A percentile compares a stretch with the other conserved stretches of the same genome.
These are phyloP conservation scores for Bergia puertoricense DNA, from an alignment of 92 coral and sea anemone genomes.

Conservation along the genomic window DNA sequence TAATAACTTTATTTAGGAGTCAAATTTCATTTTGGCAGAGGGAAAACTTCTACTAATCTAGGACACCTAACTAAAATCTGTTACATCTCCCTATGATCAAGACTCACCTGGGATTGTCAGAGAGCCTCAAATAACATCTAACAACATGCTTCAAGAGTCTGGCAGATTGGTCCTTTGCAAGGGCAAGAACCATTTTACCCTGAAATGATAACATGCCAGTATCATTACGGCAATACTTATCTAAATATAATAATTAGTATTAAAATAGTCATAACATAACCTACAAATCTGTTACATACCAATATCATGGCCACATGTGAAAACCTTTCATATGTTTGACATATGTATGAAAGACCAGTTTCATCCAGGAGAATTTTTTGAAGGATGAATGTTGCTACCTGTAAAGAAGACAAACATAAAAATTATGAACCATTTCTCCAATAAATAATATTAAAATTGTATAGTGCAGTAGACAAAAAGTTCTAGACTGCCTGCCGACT, in stretches of 20 bases:
- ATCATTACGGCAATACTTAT: neutral
- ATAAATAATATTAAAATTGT: neutral
- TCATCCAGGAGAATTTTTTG: conserved; percentile 97
- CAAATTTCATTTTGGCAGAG: too few relatives aligned
- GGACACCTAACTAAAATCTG: too few relatives aligned
- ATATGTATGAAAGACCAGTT: conserved; percentile 95
- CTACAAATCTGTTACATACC: conserved; percentile 54
- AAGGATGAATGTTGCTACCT: conserved; percentile 98
- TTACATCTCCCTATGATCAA: too few relatives aligned
- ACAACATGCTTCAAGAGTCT: conserved; percentile 97
- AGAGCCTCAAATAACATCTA: conserved; percentile 90
- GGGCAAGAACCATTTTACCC: conserved; percentile 98
- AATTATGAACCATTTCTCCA: neutral
- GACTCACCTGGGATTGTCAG: conserved; percentile 93
- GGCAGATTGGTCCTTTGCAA: conserved; percentile 98
- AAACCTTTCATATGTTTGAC: conserved; percentile 97
- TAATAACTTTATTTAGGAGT: too few relatives aligned
- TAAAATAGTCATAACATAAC: too few relatives aligned
- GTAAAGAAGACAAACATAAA: neutral
- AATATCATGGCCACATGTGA: conserved; percentile 99
- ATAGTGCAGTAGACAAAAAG: neutral
- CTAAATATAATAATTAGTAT: too few relatives aligned
- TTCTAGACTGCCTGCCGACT: neutral
- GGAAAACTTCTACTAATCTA: too few relatives aligned
- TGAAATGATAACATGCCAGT: conserved; percentile 29